Conservation (phyloP, 2,797 vertebrate genomes). For the Poecilia velifera region DNA sequence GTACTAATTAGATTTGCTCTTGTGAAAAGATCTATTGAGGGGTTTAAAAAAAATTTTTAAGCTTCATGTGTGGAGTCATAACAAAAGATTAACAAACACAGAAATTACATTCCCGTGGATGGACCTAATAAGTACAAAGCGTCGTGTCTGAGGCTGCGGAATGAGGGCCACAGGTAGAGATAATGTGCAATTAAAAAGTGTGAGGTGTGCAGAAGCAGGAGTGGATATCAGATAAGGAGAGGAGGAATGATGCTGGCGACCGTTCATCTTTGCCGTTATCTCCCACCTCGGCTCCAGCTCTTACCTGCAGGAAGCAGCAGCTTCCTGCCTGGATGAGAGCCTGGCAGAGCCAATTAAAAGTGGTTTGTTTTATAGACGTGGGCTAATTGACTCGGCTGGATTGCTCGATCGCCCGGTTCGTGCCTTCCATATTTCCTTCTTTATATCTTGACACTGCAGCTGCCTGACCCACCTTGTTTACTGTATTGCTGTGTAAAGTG, state of each 20-base stretch:
- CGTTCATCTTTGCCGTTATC: conserved; percentile 47
- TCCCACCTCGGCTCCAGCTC: neutral
- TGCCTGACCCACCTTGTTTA: conserved; percentile 40
- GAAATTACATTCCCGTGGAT: neutral
- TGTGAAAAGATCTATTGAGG: neutral
- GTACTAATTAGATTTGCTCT: neutral
- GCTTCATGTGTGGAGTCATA: neutral
- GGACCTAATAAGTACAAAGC: neutral
- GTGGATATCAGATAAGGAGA: conserved; percentile 48
- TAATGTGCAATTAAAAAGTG: conserved; percentile 19
- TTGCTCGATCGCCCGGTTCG: conserved; percentile 57
- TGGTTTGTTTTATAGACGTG: conserved; percentile 78
- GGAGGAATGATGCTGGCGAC: conserved; percentile 31
- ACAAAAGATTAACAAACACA: neutral
- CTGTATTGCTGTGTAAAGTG: conserved; percentile 51
- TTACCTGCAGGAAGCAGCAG: conserved; percentile 46
- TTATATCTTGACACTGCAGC: conserved; percentile 75
- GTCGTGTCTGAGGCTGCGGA: neutral
- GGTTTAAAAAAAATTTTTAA: neutral
- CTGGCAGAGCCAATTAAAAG: conserved; percentile 75
- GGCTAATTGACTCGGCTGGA: conserved; percentile 80
- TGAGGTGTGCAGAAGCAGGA: conserved; percentile 12
- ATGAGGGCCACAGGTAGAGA: conserved; percentile 2
- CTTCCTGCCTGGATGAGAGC: conserved; percentile 52
- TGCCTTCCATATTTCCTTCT: conserved; percentile 62